Conservation (phyloP, 92 coral and sea anemone genomes). For the Zoanthus solanderi region DNA sequence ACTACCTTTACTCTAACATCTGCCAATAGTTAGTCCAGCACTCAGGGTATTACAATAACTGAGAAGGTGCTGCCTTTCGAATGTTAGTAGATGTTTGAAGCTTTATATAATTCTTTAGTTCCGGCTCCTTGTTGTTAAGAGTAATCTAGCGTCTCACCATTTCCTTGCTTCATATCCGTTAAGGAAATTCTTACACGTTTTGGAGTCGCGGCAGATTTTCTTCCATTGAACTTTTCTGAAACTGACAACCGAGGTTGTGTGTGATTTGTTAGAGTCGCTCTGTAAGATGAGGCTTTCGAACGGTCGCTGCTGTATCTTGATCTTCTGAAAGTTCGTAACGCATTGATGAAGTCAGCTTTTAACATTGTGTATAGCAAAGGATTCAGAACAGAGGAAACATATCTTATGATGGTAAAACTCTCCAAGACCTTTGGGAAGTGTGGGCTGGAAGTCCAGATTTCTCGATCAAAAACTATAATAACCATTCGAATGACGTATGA, state of each 20-base stretch:
- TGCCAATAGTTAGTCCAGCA: too few relatives aligned
- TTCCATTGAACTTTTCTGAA: neutral
- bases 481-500: neutral
- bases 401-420: neutral
- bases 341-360: conserved; percentile 26
- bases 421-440: neutral
- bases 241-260: neutral
- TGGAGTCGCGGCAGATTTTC: neutral
- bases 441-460: neutral
- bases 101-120: too few relatives aligned
- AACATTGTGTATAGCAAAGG: conserved; percentile 32
- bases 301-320: neutral
- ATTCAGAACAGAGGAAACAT: conserved; percentile 19
- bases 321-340: neutral
- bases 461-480: neutral
- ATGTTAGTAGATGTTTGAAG: too few relatives aligned
- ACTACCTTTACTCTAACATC: too few relatives aligned
- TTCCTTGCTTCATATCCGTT: neutral
- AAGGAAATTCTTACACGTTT: neutral
- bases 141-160: neutral
- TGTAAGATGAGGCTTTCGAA: neutral
- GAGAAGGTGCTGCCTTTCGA: too few relatives aligned
- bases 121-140: too few relatives aligned
- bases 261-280: neutral
- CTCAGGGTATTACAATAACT: too few relatives aligned